Conservation (phyloP, 2,888 invertebrate species). For the Sialis fuliginosa region DNA sequence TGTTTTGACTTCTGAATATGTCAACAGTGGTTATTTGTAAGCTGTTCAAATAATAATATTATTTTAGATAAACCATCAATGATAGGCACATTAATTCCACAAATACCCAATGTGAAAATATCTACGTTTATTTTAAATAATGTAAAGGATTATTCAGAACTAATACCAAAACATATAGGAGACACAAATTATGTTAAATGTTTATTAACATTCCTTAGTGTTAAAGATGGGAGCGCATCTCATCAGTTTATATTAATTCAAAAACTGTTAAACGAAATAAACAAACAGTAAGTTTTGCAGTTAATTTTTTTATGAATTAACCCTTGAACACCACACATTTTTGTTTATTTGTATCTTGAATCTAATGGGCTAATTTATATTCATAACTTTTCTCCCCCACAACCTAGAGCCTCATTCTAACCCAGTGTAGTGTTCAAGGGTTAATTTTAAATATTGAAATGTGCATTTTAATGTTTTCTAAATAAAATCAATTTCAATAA, state of each 20-base stretch:
- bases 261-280: background rate
- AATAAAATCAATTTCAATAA: background rate
- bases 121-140: background rate
- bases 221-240: background rate
- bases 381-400: no score
- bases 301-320: background rate
- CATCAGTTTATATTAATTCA: background rate
- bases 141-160: background rate
- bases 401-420: no score
- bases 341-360: background rate
- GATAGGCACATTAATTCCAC: constrained; percentile 1
- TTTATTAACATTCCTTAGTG: background rate
- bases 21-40: background rate
- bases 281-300: background rate
- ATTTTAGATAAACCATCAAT: background rate
- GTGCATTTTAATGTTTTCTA: no score
- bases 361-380: no score
- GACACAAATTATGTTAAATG: constrained; percentile 2
- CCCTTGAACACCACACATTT: background rate
- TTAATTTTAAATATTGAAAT: background rate
- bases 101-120: constrained; percentile 2
- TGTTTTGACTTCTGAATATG: background rate
- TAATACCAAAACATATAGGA: constrained; percentile 1
- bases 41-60: background rate
- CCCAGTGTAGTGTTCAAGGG: background rate